These are phyloP conservation scores for Pluvianellus socialis DNA, from an alignment of 2,113 vertebrate species.

Conservation along the genomic window DNA sequence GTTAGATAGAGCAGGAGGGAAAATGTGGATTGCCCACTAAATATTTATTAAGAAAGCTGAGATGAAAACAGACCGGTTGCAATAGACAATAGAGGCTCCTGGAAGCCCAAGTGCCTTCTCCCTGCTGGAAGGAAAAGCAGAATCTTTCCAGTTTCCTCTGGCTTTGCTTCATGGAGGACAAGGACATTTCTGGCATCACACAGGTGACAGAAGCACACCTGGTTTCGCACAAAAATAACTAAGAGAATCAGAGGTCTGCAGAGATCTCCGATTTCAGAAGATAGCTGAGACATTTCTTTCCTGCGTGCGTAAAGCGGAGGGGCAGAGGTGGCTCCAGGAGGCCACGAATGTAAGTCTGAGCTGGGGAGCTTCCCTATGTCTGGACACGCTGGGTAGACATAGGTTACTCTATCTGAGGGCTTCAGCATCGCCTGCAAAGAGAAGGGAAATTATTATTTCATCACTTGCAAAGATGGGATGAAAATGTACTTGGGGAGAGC, in stretches of 20 bases:
- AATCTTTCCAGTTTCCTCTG: not conserved
- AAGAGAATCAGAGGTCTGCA: not conserved
- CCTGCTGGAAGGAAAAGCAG: not conserved
- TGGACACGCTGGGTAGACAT: not conserved
- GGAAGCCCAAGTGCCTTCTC: not conserved
- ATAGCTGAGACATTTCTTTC: not conserved
- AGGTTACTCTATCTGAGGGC: not conserved
- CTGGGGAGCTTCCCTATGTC: not conserved
- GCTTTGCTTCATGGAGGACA: not conserved
- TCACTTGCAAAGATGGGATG: not conserved
- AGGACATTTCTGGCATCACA: not conserved
- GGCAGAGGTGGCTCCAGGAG: not conserved
- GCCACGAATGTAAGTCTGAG: not conserved
- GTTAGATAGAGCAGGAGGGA: slow-evolving; percentile 2
- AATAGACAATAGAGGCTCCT: not conserved
- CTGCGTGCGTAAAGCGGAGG: not conserved
- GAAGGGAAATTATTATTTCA: not conserved
- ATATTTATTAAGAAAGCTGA: not conserved
- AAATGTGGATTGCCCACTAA: not conserved
- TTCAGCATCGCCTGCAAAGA: not conserved
- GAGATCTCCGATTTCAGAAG: not conserved
- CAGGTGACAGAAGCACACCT: not conserved
- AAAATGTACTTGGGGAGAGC: not conserved
- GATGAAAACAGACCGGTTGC: not conserved
- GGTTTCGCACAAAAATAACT: not conserved